phyloP scores from a whole-genome alignment of 1,140 invertebrate species.

The Gryon sp. region DNA sequence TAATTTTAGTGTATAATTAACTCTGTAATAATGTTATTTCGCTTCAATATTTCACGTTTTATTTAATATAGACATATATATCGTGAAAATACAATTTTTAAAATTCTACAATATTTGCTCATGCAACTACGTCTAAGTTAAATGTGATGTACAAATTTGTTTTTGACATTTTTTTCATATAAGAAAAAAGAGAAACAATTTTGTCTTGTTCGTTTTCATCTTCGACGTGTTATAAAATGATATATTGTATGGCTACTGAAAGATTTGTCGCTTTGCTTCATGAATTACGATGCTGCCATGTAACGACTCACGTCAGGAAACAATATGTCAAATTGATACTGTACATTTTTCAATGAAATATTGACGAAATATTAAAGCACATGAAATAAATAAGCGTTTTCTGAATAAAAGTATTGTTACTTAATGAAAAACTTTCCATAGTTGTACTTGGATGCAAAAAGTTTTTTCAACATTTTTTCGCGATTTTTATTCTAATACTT shows the following conservation, averaged over 20 bases:
- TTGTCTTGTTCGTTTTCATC: slow-evolving; percentile 26
- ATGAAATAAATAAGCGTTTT: slow-evolving; percentile 13
- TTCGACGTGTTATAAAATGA: slow-evolving; percentile 45
- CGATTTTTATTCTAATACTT: no score
- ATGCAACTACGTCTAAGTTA: neutral
- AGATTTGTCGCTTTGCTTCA: slow-evolving; percentile 52
- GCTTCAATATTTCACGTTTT: no score
- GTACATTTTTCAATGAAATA: slow-evolving; percentile 47
- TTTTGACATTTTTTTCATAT: neutral
- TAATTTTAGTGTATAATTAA: no score
- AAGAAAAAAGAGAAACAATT: neutral
- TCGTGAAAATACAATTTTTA: no score
- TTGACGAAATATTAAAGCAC: slow-evolving; percentile 15
- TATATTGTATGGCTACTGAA: slow-evolving; percentile 42
- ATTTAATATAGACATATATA: no score
- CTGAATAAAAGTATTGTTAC: neutral
- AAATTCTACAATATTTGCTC: no score
- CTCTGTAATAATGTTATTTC: no score
- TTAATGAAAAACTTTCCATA: no score
- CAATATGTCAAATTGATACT: slow-evolving; percentile 53
- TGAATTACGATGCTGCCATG: slow-evolving; percentile 40
- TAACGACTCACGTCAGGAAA: slow-evolving; percentile 33
- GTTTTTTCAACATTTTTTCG: no score
- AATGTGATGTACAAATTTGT: neutral
- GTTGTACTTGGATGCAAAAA: no score